Evolutionary conservation across 2,888 invertebrate species (phyloP), one percentile per base, ranked within the genome.

Genomic region (Selenia dentaria): DNA sequence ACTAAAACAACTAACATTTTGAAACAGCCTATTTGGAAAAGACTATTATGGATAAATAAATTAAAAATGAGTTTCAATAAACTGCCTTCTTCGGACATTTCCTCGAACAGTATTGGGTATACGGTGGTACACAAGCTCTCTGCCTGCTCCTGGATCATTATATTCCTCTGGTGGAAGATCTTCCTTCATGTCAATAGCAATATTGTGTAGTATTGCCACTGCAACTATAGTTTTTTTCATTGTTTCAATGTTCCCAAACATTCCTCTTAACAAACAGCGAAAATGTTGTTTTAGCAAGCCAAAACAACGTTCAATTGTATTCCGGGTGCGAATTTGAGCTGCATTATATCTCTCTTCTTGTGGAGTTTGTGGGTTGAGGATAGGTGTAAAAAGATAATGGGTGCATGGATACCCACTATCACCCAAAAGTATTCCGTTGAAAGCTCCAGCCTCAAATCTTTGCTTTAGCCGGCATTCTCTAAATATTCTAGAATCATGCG

Each of bases 401-500:
- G 32, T 44, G 13, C 36, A 36, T 1, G 35, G 18, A 37, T 50
- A 49, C 6, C 36, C 39, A 13, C 6, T 11, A 27, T 43, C 43
- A 6, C 32, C 43, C 4, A 49, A 12, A 4, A 44, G 20, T 29
- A 11, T 12, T 0, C 40, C 44, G 6, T 24, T 18, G 29, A 44
- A 44, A n/a, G 24, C 40, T 11, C 14, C 13, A 6, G 10, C 5
- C 25, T 53, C 51, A 44, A 56, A 56, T 33, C 45, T 9, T 34
- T 41, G 39, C 26, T 52, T 54, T 8, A 54, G 8, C 2, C 35
- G 11, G 14, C 36, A 22, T 24, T 57, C 53, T 12, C 33, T 48
- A 6, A 55, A 55, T 26, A 64, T 56, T 27, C 55, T 37, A 2
- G 54, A 49, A 24, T 58, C 59, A 48, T 58, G 61, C 6, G 51